Base-by-base conservation (phyloP, 2,797 vertebrate genomes). In the Trachops cirrhosus region DNA sequence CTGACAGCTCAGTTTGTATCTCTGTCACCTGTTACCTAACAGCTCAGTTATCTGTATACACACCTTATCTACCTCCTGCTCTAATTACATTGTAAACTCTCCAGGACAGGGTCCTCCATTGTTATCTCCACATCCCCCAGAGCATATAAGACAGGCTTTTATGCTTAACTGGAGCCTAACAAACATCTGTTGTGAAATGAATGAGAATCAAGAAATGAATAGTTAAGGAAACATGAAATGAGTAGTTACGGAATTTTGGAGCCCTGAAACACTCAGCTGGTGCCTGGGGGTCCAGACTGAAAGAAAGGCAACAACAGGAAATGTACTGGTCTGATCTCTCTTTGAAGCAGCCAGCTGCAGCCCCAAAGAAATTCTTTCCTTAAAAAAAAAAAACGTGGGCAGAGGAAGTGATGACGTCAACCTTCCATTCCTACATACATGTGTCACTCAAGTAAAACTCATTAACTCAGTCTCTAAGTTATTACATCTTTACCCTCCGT, bases 321-420 rank as follows among this genome's bases (percentile, higher is more conserved):
- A 68, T 67, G 44, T 68, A 89, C 82, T 15, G 22, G 46, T 82
- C 54, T 84, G 96, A 37, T 70, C 85, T 78, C 48, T 48, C 83
- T 86, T 87, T 48, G 37, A 71, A 90, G 71, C 94, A 90, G 77
- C 95, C 97, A 96, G 94, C 95, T 96, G 96, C 82, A 93, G 88
- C 68, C 78, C 62, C 91, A 57, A n/a, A 92, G 67, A 92, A 86
- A 92, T 70, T 48, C 41, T 95, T 93, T 79, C 68, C 68, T 75
- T 46, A 62, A 37, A 77, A 89, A 94, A 77, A 91, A 94, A 19
- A 6, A 73, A 88, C 95, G 41, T 79, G 71, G 94, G 73, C 86
- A 90, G 62, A 90, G 96, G 68, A 95, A 95, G 77, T 82, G 91
- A 82, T 92, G 85, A 95, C 3, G 32, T 96, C 95, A 97, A 3